A percentile compares a stretch with the other conserved stretches of the same genome.
Conservation (phyloP, 2,797 vertebrate species). For the Bucorvus abyssinicus region DNA sequence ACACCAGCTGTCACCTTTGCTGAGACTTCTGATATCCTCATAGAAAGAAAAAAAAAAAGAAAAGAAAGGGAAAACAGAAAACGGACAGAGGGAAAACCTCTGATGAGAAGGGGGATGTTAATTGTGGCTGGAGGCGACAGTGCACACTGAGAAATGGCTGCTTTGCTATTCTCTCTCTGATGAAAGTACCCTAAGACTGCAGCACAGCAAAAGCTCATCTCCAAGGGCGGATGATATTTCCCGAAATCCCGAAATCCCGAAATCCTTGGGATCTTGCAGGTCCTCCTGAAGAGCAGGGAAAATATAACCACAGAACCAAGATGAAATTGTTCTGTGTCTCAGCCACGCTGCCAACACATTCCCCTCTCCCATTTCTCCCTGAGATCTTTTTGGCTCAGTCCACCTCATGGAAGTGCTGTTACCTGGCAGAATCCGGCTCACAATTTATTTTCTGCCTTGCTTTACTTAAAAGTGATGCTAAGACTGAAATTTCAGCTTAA, state of each 20-base stretch:
- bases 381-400: neutral
- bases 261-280: neutral
- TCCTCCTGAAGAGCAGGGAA: neutral
- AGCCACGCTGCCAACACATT: neutral
- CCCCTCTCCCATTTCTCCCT: neutral
- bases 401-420: neutral
- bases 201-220: neutral
- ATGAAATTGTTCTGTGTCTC: neutral
- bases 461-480: neutral
- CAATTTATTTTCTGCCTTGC: neutral
- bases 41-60: neutral
- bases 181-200: neutral
- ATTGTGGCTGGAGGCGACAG: slow-evolving; percentile 37
- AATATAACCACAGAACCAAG: neutral
- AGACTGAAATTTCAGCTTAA: neutral
- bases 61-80: neutral
- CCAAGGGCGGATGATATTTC: neutral
- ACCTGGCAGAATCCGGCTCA: neutral
- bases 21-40: neutral
- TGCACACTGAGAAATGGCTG: neutral
- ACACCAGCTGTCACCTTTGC: neutral
- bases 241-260: neutral
- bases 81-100: neutral
- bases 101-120: slow-evolving; percentile 36
- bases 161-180: neutral